These are phyloP conservation scores for Meghimatium bilineatum DNA, from an alignment of 2,888 invertebrate genomes.

Conservation along the genomic window DNA sequence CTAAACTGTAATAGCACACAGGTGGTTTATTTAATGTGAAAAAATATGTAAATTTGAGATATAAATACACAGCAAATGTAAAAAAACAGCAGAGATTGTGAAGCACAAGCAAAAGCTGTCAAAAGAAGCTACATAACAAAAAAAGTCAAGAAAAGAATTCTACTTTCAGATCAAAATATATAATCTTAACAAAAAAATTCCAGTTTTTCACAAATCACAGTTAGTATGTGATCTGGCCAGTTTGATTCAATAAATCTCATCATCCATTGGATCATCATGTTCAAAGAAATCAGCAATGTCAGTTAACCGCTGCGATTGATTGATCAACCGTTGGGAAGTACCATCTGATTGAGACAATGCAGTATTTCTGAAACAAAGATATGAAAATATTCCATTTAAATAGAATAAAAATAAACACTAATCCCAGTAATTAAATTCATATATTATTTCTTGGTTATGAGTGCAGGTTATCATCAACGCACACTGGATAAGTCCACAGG, in stretches of 20 bases:
- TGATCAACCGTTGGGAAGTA: slow-evolving; percentile 55
- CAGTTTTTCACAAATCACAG: background rate
- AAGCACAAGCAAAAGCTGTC: background rate
- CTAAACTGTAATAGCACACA: too few relatives aligned
- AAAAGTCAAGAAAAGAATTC: background rate
- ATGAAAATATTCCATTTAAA: too few relatives aligned
- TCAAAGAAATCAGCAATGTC: slow-evolving; percentile 61
- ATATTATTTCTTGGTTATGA: too few relatives aligned
- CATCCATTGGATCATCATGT: slow-evolving; percentile 15
- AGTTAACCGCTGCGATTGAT: slow-evolving; percentile 63
- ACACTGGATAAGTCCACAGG: too few relatives aligned
- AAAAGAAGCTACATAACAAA: background rate
- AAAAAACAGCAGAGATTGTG: background rate
- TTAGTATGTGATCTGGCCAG: background rate
- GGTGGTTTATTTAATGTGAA: background rate
- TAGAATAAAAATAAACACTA: too few relatives aligned
- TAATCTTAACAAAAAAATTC: background rate
- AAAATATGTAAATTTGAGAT: background rate
- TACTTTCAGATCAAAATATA: background rate
- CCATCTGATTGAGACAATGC: slow-evolving; percentile 57
- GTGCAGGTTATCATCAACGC: too few relatives aligned
- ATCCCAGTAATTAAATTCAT: too few relatives aligned
- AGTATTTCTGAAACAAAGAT: slow-evolving; percentile 24
- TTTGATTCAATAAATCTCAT: background rate
- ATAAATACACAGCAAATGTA: background rate